Percentiles rank a stretch among this genome's conserved stretches.
phyloP scores from a whole-genome alignment of 2,888 invertebrate genomes.

The Drosophila neotestacea region DNA sequence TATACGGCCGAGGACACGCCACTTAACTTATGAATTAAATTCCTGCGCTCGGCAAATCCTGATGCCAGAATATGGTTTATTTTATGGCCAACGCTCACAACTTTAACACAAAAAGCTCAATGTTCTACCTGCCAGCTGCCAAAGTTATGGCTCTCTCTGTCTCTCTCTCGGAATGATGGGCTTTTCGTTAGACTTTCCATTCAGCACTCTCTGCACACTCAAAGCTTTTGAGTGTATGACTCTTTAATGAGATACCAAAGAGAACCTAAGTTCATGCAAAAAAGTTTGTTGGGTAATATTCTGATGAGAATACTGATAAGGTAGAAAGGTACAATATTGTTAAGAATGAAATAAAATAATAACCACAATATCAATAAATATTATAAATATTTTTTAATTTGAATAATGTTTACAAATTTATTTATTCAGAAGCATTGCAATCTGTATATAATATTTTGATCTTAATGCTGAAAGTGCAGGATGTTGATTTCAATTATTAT shows the following conservation, averaged over 20 bases:
- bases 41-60: conserved; percentile 57
- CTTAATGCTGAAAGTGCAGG: no score
- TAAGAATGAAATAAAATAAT: background rate
- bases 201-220: conserved; percentile 57
- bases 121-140: conserved; percentile 16
- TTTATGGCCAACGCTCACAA: conserved; percentile 49
- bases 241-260: conserved; percentile 12
- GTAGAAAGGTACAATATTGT: background rate
- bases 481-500: no score
- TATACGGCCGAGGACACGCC: conserved; percentile 74
- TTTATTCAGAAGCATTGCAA: background rate
- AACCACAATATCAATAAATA: background rate
- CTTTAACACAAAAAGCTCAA: conserved; percentile 62
- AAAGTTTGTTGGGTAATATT: background rate
- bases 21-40: conserved; percentile 78
- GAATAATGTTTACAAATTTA: no score
- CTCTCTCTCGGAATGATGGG: conserved; percentile 9
- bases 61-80: conserved; percentile 42
- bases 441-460: no score
- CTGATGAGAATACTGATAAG: background rate
- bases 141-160: conserved; percentile 15
- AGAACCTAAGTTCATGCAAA: background rate
- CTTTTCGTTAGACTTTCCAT: conserved; percentile 57
- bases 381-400: background rate
- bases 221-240: conserved; percentile 10